Evolutionary conservation across 2,113 vertebrate species (phyloP).

Genomic region (Capreolus pygargus): DNA sequence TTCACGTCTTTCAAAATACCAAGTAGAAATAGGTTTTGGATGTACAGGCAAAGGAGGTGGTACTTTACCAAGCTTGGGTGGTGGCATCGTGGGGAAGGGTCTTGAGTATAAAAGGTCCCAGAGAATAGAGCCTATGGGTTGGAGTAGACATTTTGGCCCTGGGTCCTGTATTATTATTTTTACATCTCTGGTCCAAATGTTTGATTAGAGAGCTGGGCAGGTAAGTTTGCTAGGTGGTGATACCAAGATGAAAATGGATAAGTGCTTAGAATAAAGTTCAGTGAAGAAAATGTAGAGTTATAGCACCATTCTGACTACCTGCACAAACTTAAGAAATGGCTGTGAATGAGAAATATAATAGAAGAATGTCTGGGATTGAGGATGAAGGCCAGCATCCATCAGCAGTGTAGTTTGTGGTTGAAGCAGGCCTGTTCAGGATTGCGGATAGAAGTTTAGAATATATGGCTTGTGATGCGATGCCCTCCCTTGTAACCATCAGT

Average conservation of each 20-base stretch:
- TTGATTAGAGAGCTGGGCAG: not conserved
- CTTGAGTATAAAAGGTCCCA: not conserved
- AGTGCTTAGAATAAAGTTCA: not conserved
- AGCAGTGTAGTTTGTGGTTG: not conserved
- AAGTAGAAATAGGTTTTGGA: not conserved
- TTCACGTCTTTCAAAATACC: not conserved
- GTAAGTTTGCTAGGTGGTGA: not conserved
- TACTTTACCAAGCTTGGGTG: no score
- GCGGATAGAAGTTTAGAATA: not conserved
- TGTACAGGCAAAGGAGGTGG: not conserved
- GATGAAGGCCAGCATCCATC: not conserved
- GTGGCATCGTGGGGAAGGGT: not conserved
- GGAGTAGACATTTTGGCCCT: not conserved
- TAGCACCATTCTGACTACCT: not conserved
- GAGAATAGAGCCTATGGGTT: not conserved
- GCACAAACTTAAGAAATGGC: not conserved
- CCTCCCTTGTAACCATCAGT: not conserved
- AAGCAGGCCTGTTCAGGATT: not conserved
- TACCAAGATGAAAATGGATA: not conserved
- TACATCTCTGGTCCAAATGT: not conserved
- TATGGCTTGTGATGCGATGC: rapidly evolving
- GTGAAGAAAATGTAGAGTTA: not conserved
- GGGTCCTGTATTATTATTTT: not conserved
- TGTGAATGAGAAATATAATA: no score
- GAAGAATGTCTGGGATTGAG: not conserved